Conservation (phyloP, 2,113 vertebrate species). For the Oplegnathus fasciatus region DNA sequence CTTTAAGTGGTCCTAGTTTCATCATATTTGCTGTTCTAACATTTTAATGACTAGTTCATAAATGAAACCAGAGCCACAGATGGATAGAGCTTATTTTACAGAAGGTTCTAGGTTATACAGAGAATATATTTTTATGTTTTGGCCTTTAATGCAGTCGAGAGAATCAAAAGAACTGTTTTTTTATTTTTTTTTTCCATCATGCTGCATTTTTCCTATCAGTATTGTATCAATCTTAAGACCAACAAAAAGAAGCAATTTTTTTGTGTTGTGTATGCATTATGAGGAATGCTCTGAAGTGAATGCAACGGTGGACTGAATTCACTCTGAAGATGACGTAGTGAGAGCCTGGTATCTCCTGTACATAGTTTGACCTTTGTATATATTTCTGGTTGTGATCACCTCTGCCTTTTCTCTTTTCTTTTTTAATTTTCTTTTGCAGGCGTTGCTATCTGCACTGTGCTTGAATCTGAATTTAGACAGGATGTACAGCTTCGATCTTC, state of each 20-base stretch:
- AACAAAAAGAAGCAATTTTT: conserved; percentile 66
- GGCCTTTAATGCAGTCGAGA: conserved; percentile 72
- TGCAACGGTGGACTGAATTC: conserved; percentile 66
- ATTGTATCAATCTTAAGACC: conserved; percentile 68
- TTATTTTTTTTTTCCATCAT: conserved; percentile 69
- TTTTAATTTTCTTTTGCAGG: conserved; percentile 79
- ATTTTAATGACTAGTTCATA: conserved; percentile 37
- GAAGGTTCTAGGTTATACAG: conserved; percentile 69
- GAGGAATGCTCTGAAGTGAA: conserved; percentile 75
- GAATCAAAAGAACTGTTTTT: conserved; percentile 49
- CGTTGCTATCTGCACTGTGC: conserved; percentile 89
- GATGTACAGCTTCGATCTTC: conserved; percentile 87
- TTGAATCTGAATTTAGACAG: conserved; percentile 86
- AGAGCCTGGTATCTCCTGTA: conserved; percentile 81
- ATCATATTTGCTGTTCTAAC: conserved; percentile 55
- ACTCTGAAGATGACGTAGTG: conserved; percentile 62
- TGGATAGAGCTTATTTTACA: conserved; percentile 66
- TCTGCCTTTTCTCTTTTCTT: conserved; percentile 79
- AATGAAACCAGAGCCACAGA: conserved; percentile 60
- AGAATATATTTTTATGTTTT: conserved; percentile 81
- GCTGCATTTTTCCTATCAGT: conserved; percentile 81
- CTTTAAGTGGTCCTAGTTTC: conserved; percentile 68
- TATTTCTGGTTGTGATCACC: conserved; percentile 86
- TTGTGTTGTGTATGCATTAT: conserved; percentile 77
- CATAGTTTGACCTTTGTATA: conserved; percentile 86